A percentile compares a stretch with the other conserved stretches of the same genome.
These are phyloP conservation scores for Gorsachius magnificus DNA, from an alignment of 2,797 vertebrate genomes.

Conservation along the genomic window DNA sequence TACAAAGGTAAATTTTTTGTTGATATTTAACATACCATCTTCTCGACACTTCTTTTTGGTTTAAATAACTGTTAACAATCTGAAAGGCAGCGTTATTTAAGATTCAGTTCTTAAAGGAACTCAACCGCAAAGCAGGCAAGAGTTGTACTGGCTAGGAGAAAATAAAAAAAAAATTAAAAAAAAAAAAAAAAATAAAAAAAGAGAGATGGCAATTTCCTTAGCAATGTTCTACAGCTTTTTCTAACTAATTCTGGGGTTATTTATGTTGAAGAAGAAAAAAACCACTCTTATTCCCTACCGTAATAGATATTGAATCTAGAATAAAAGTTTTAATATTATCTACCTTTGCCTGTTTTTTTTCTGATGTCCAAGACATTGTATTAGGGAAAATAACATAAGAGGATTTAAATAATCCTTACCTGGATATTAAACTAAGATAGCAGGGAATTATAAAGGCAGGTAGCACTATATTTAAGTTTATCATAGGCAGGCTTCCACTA, in stretches of 20 bases:
- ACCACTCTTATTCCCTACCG: neutral
- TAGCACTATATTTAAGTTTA: neutral
- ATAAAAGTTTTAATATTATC: neutral
- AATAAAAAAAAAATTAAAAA: too few species aligned
- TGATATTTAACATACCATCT: neutral
- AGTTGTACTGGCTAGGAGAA: neutral
- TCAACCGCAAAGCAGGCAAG: neutral
- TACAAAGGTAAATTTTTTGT: neutral
- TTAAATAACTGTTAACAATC: neutral
- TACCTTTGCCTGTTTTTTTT: neutral
- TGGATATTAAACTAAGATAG: neutral
- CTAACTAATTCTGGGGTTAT: neutral
- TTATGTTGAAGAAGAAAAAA: too few species aligned
- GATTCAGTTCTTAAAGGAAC: neutral
- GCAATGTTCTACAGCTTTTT: neutral
- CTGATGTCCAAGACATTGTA: neutral
- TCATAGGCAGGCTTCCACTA: neutral
- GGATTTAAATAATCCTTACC: slow-evolving; percentile 5
- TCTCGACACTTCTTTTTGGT: neutral
- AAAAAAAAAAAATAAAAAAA: neutral
- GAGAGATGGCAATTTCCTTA: neutral
- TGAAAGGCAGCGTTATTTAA: neutral
- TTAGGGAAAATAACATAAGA: neutral
- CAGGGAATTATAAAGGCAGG: neutral
- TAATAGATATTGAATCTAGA: neutral